Evolutionary conservation across 2,797 vertebrate genomes (phyloP).

Genomic region (Yasuhikotakia modesta): DNA sequence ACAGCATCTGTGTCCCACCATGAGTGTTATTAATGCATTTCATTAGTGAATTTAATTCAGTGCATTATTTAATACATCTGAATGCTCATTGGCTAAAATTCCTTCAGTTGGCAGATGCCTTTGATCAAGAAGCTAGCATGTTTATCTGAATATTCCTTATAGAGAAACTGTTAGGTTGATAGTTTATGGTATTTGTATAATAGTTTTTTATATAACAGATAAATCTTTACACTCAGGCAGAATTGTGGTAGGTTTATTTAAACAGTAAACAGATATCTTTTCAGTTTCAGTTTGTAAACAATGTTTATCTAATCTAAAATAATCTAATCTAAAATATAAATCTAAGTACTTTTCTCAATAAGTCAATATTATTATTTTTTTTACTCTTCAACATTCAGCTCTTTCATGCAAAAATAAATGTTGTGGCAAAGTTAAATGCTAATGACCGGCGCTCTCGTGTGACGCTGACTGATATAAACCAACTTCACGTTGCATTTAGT

Average conservation of each 20-base stretch:
- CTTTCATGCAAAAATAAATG: not conserved
- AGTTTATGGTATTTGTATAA: not conserved
- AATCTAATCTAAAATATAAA: too few species aligned
- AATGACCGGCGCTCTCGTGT: not conserved
- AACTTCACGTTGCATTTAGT: constrained; percentile 6
- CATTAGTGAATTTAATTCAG: constrained; percentile 17
- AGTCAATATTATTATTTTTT: too few species aligned
- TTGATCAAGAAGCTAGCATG: not conserved
- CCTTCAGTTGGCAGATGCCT: not conserved
- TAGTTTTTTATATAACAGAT: too few species aligned
- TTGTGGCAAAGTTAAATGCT: not conserved
- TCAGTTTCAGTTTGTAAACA: not conserved
- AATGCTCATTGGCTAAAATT: not conserved
- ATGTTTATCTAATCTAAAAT: not conserved
- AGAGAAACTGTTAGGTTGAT: not conserved
- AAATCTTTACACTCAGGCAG: not conserved
- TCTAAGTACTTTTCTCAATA: too few species aligned
- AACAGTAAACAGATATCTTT: not conserved
- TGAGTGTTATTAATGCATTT: constrained; percentile 13
- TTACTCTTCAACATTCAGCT: not conserved
- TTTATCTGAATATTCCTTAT: not conserved
- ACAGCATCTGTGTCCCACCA: constrained; percentile 42
- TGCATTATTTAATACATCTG: constrained; percentile 1
- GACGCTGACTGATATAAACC: not conserved
- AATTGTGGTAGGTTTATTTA: not conserved